Evolutionary conservation across 1,140 invertebrate species (phyloP).

Genomic region (Hypsibius dujardini): DNA sequence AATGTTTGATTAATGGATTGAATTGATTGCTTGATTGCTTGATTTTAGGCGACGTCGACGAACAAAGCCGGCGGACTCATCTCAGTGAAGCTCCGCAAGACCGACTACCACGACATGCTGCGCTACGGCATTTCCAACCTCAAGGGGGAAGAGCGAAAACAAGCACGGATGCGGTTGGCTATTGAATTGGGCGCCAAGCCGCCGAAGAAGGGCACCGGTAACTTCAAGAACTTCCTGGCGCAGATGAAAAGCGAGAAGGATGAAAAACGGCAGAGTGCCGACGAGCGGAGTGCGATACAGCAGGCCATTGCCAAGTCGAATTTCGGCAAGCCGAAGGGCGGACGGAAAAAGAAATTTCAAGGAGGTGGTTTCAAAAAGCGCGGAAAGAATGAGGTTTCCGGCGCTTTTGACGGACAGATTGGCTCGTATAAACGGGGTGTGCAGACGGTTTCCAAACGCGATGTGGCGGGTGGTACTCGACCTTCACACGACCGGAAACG

Average conservation of each 20-base stretch:
- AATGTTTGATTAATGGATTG: not conserved
- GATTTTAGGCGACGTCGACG: not conserved
- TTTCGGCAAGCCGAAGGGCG: not conserved
- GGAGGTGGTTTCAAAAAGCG: not conserved
- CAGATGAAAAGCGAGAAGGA: not conserved
- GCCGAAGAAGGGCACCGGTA: not conserved
- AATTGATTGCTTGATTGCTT: no score
- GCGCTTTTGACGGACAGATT: not conserved
- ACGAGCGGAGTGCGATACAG: not conserved
- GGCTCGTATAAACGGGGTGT: slow-evolving; percentile 4
- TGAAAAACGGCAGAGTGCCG: not conserved
- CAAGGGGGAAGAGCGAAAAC: not conserved
- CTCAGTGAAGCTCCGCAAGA: not conserved
- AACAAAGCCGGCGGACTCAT: not conserved
- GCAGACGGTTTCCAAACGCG: not conserved
- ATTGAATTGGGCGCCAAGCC: slow-evolving; percentile 8
- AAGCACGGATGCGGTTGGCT: not conserved
- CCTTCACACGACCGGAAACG: not conserved
- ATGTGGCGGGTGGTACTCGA: not conserved
- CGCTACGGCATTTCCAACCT: slow-evolving; percentile 2
- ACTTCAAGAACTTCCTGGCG: slow-evolving; percentile 10
- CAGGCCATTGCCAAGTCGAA: not conserved
- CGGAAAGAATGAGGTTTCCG: not conserved
- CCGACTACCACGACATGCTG: slow-evolving; percentile 15
- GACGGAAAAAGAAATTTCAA: not conserved